Conservation (phyloP, 2,888 invertebrate species). For the Diadegma fenestrale region DNA sequence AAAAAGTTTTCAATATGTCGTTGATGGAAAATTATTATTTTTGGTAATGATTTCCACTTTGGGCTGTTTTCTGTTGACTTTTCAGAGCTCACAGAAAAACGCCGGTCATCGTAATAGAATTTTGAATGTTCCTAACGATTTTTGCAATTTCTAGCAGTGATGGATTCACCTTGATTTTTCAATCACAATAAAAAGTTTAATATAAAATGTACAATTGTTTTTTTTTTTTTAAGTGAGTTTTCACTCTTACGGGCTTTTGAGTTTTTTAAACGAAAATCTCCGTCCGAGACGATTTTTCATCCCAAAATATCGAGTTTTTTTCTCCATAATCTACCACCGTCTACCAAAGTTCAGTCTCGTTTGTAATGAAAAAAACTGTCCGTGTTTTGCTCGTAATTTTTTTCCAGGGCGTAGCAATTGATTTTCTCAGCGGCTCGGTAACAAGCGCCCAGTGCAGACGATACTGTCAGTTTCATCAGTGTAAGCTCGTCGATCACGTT, state of each 20-base stretch:
- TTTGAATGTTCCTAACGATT: not conserved
- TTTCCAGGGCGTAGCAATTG: conserved; percentile 88
- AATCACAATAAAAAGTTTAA: not conserved
- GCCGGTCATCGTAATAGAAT: not conserved
- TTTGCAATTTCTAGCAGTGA: not conserved
- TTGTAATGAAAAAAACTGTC: conserved; percentile 88
- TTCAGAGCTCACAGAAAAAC: not conserved
- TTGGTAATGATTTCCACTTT: not conserved
- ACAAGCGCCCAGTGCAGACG: conserved; percentile 94
- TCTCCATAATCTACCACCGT: not conserved
- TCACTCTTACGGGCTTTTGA: not conserved
- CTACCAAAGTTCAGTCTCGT: conserved; percentile 70
- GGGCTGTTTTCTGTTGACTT: not conserved
- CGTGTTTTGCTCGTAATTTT: conserved; percentile 89
- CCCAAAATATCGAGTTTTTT: conserved; percentile 6
- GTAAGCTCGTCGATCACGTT: conserved; percentile 86
- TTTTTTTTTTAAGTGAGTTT: not conserved
- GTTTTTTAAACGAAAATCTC: not conserved
- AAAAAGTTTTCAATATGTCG: not conserved
- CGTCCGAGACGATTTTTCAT: not conserved
- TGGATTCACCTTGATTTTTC: not conserved
- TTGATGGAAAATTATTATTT: not conserved
- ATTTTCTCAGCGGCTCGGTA: conserved; percentile 92
- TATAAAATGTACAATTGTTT: not conserved
- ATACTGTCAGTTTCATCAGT: conserved; percentile 90